A percentile compares a stretch with the other conserved stretches of the same genome.
phyloP scores from a whole-genome alignment of 2,888 invertebrate species.

The Spilosoma lubricipeda region DNA sequence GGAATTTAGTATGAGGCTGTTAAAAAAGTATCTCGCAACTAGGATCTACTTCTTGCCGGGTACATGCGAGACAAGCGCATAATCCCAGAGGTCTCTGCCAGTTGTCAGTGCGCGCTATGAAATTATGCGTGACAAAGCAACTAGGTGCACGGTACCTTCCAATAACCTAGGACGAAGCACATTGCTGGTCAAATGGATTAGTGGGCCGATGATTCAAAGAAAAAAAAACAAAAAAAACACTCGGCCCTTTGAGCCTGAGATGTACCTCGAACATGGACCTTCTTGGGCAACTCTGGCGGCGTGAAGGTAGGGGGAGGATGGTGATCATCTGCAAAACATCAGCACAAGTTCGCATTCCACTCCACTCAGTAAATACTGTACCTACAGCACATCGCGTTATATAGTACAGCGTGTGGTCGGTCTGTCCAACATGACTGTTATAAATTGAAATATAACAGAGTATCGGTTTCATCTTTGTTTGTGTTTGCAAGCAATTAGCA shows the following conservation, averaged over 20 bases:
- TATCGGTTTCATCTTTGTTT: slow-evolving; percentile 53
- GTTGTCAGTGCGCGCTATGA: slow-evolving; percentile 79
- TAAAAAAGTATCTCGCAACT: slow-evolving; percentile 59
- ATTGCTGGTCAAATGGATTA: slow-evolving; percentile 75
- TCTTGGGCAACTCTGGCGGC: slow-evolving; percentile 99
- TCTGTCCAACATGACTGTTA: slow-evolving; percentile 52
- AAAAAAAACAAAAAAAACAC: slow-evolving; percentile 76
- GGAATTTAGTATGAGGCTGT: slow-evolving; percentile 42
- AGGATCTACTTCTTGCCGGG: slow-evolving; percentile 71
- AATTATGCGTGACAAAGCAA: slow-evolving; percentile 83
- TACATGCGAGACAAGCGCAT: slow-evolving; percentile 78
- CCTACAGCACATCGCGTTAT: slow-evolving; percentile 75
- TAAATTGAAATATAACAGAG: slow-evolving; percentile 36
- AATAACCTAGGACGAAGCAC: slow-evolving; percentile 78
- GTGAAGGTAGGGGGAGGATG: slow-evolving; percentile 99
- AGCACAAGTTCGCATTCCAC: slow-evolving; percentile 88
- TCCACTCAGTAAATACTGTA: slow-evolving; percentile 79
- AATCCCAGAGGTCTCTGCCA: slow-evolving; percentile 56
- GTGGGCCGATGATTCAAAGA: slow-evolving; percentile 79
- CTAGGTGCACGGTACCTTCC: slow-evolving; percentile 80
- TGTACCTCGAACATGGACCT: slow-evolving; percentile 98
- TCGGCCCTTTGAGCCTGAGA: slow-evolving; percentile 82
- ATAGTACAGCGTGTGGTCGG: slow-evolving; percentile 72
- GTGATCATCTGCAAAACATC: slow-evolving; percentile 98
- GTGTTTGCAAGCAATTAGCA: slow-evolving; percentile 42